Percentiles rank a stretch among this genome's conserved stretches.
Conservation (phyloP, 2,797 vertebrate genomes). For the Pipistrellus pipistrellus region DNA sequence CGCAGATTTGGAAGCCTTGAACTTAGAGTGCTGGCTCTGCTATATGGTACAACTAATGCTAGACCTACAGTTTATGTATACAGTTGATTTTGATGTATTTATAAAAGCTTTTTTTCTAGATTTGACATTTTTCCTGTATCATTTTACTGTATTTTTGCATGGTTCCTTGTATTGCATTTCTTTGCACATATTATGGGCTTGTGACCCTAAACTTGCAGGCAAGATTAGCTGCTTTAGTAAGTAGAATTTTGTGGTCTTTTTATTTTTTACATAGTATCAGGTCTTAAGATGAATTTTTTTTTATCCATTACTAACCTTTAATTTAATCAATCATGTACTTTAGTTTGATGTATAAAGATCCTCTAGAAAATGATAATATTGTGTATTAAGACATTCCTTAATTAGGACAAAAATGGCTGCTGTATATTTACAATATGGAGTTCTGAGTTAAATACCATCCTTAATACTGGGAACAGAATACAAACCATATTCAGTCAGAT, state of each 20-base stretch:
- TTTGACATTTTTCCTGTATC: constrained; percentile 93
- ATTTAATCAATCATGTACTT: constrained; percentile 97
- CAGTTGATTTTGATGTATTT: constrained; percentile 98
- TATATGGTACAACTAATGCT: constrained; percentile 96
- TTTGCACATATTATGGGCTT: constrained; percentile 99
- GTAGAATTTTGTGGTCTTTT: constrained; percentile 94
- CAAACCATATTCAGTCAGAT: constrained; percentile 88
- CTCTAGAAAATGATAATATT: constrained; percentile 93
- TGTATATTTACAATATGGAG: constrained; percentile 94
- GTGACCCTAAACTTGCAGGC: constrained; percentile 95
- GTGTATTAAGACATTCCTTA: constrained; percentile 99
- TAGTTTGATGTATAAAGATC: constrained; percentile 97
- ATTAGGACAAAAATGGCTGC: constrained; percentile 98
- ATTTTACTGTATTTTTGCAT: constrained; percentile 97
- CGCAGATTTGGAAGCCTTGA: constrained; percentile 94
- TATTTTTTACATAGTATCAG: constrained; percentile 93
- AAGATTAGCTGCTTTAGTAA: constrained; percentile 98
- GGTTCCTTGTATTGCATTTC: constrained; percentile 99
- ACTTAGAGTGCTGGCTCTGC: constrained; percentile 96
- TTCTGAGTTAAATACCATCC: constrained; percentile 88
- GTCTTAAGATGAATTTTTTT: constrained; percentile 95
- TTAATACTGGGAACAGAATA: constrained; percentile 92
- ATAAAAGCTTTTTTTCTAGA: constrained; percentile 96
- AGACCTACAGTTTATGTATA: constrained; percentile 95
- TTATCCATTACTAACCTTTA: constrained; percentile 95